Evolutionary conservation across 1,140 invertebrate genomes (phyloP).

Genomic region (Psix sp.): DNA sequence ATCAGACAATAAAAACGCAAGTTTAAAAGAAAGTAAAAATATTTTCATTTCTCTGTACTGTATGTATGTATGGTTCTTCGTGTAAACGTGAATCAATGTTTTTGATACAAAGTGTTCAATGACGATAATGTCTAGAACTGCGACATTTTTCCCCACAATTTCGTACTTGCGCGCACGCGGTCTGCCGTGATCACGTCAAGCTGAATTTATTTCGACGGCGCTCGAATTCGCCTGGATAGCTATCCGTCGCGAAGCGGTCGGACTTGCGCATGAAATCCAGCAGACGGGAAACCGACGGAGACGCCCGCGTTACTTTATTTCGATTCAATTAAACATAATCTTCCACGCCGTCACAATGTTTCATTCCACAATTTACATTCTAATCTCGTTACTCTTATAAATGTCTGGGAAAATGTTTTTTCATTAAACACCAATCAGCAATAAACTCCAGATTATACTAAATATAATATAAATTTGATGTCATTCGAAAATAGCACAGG

Average conservation of each 20-base stretch:
- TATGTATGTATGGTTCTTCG: too few species aligned
- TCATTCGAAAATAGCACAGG: neutral
- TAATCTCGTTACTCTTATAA: too few species aligned
- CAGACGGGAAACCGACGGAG: neutral
- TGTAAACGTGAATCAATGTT: too few species aligned
- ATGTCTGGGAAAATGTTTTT: too few species aligned
- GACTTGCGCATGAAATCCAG: slow-evolving; percentile 4
- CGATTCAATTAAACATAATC: slow-evolving; percentile 12
- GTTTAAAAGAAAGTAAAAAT: too few species aligned
- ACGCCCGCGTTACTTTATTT: neutral
- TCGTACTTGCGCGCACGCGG: slow-evolving; percentile 39
- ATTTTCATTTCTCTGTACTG: too few species aligned
- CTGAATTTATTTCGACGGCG: slow-evolving; percentile 64
- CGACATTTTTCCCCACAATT: slow-evolving; percentile 49
- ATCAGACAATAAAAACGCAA: too few species aligned
- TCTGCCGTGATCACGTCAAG: slow-evolving; percentile 45
- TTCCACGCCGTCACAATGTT: neutral
- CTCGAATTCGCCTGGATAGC: slow-evolving; percentile 42
- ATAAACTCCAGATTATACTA: too few species aligned
- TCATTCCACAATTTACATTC: neutral
- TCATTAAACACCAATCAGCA: too few species aligned
- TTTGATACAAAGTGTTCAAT: too few species aligned
- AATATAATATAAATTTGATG: slow-evolving; percentile 1
- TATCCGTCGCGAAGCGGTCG: slow-evolving; percentile 25
- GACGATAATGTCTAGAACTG: neutral